Conservation (phyloP, 2,888 invertebrate species). For the Eristalinus aeneus region DNA sequence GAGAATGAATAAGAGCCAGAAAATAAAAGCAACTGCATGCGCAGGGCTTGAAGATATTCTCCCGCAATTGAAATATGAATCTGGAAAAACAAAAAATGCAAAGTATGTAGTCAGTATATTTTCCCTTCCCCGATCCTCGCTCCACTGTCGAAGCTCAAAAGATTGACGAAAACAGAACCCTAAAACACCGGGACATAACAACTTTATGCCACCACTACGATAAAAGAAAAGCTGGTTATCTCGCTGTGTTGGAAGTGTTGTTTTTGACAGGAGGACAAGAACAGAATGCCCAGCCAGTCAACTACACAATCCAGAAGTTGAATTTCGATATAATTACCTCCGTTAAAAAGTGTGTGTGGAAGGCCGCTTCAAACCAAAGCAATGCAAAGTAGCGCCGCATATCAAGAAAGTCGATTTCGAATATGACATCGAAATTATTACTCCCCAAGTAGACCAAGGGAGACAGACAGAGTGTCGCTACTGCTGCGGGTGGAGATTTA, state of each 20-base stretch:
- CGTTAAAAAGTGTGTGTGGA: conserved; percentile 62
- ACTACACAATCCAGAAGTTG: conserved; percentile 56
- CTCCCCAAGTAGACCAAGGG: conserved; percentile 7
- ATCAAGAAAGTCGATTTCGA: conserved; percentile 12
- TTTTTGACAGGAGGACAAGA: conserved; percentile 48
- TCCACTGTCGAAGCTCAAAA: neutral
- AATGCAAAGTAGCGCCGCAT: neutral
- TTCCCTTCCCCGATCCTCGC: neutral
- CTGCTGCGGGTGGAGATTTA: conserved; percentile 46
- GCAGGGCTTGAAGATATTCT: conserved; percentile 63
- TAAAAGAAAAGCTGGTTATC: conserved; percentile 48
- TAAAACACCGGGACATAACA: conserved; percentile 46
- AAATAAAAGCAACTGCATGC: conserved; percentile 47
- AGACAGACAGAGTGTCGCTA: neutral
- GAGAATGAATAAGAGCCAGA: conserved; percentile 26
- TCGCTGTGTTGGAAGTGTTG: conserved; percentile 38
- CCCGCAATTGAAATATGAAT: conserved; percentile 58
- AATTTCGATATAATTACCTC: conserved; percentile 68
- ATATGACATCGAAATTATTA: conserved; percentile 9
- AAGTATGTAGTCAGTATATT: conserved; percentile 40
- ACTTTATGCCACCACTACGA: conserved; percentile 29
- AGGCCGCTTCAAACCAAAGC: conserved; percentile 27
- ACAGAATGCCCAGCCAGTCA: conserved; percentile 55
- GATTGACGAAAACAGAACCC: conserved; percentile 11
- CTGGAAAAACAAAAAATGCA: conserved; percentile 19